Evolutionary conservation across 1,140 invertebrate species (phyloP).

Genomic region (Drosophila yakuba): DNA sequence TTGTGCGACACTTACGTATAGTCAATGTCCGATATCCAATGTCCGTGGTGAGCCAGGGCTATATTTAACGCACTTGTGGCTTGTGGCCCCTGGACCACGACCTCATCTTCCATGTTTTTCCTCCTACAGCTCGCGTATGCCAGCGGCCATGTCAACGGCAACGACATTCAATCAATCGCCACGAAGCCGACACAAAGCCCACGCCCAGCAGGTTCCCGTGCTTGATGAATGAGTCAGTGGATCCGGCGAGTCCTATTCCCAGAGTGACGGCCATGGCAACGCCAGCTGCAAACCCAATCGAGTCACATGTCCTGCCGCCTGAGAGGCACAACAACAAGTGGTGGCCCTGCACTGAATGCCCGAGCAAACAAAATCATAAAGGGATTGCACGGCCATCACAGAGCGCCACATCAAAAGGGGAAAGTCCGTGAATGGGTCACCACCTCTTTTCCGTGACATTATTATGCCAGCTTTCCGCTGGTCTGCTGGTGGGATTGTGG

Average conservation of each 20-base stretch:
- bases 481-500: background rate
- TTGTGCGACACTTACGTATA: slow-evolving; percentile 69
- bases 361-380: slow-evolving; percentile 17
- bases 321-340: slow-evolving; percentile 39
- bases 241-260: slow-evolving; percentile 14
- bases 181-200: slow-evolving; percentile 41
- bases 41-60: slow-evolving; percentile 16
- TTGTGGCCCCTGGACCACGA: background rate
- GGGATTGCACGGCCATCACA: slow-evolving; percentile 15
- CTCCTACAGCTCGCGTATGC: slow-evolving; percentile 16
- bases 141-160: slow-evolving; percentile 59
- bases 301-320: slow-evolving; percentile 63
- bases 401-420: background rate
- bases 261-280: slow-evolving; percentile 19
- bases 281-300: slow-evolving; percentile 37
- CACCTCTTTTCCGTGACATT: slow-evolving; percentile 2
- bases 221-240: slow-evolving; percentile 47
- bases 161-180: slow-evolving; percentile 70
- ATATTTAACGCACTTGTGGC: slow-evolving; percentile 62
- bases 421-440: slow-evolving; percentile 5
- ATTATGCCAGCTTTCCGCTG: background rate
- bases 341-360: background rate
- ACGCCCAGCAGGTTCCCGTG: slow-evolving; percentile 40
- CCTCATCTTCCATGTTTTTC: background rate
- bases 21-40: slow-evolving; percentile 7